Evolutionary conservation across 2,797 vertebrate species (phyloP), one percentile per base, ranked within the genome.

Genomic region (Scolopax bukidnonensis): DNA sequence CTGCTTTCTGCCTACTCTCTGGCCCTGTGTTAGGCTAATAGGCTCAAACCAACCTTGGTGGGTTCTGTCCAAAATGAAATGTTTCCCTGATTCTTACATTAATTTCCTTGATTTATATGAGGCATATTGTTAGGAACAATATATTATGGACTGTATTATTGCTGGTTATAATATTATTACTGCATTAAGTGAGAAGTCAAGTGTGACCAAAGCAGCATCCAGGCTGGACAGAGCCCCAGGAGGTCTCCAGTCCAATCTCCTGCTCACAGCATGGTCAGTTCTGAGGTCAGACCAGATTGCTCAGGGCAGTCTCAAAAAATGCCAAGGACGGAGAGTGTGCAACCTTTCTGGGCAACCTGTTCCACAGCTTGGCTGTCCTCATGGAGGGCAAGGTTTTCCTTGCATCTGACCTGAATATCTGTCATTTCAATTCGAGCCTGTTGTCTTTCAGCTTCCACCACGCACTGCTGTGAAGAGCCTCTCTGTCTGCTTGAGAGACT

Each of bases 271-370:
- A 87, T 32, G 86, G 25, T 48, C 63, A 89, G 30, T 40, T 89
- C 78, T 67, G 25, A 87, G 95, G 64, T 91, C 94, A 87, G 68
- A 70, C 24, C 7, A 38, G 24, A 84, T 82, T 80, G 93, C 95
- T 82, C 64, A 33, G 43, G 56, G 92, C 95, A 48, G 18, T 76
- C 59, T 74, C 71, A 79, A 56, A 65, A 67, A 18, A 48, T 76
- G 90, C 67, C 77, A 80, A 38, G 73, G 59, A 89, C 4, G 0
- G 63, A 73, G 36, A 20, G 12, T 1, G 23, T 30, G 11, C 48
- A 91, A 0, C 11, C 5, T 70, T 43, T 76, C 64, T 59, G 65
- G 56, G 38, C 64, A 94, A 73, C 38, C 56, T 89, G 48, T 87
- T 92, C 41, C 5, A 4, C 59, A 32, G 40, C 48, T 92, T 92